Conservation (phyloP, 2,888 invertebrate genomes). For the Acleris laterana region DNA sequence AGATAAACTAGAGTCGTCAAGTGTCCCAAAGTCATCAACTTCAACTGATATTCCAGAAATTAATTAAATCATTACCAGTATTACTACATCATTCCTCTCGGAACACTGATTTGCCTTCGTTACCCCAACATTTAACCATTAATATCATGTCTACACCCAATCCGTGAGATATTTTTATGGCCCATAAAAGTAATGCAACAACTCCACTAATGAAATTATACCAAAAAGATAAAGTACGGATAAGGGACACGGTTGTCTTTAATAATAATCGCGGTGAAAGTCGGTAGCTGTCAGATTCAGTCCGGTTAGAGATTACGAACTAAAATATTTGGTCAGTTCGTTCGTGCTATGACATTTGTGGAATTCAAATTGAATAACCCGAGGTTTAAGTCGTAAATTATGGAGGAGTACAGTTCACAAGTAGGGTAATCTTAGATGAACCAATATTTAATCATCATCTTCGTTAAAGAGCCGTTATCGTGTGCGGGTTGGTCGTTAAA, state of each 20-base stretch:
- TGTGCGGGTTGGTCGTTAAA: constrained; percentile 8
- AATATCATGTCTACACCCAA: constrained; percentile 32
- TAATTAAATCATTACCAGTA: constrained; percentile 30
- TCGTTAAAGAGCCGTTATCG: background rate
- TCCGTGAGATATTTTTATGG: constrained; percentile 32
- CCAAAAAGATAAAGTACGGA: constrained; percentile 56
- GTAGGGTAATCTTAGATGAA: constrained; percentile 26
- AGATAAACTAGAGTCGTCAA: background rate
- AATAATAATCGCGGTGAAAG: constrained; percentile 82
- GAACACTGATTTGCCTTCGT: constrained; percentile 19
- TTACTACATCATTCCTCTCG: background rate
- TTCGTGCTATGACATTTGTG: constrained; percentile 52
- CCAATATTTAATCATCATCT: constrained; percentile 16
- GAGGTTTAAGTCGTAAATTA: constrained; percentile 28
- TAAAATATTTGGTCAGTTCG: constrained; percentile 67
- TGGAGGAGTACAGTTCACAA: constrained; percentile 16
- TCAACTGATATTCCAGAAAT: constrained; percentile 17
- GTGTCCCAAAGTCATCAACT: background rate
- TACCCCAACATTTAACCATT: constrained; percentile 22
- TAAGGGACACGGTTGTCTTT: constrained; percentile 61
- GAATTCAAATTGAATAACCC: constrained; percentile 32
- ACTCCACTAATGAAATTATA: constrained; percentile 48
- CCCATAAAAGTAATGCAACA: constrained; percentile 29
- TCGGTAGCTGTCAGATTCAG: constrained; percentile 63
- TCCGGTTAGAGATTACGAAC: constrained; percentile 53